Evolutionary conservation across 2,113 vertebrate genomes (phyloP).

Genomic region (Heloderma charlesbogerti): DNA sequence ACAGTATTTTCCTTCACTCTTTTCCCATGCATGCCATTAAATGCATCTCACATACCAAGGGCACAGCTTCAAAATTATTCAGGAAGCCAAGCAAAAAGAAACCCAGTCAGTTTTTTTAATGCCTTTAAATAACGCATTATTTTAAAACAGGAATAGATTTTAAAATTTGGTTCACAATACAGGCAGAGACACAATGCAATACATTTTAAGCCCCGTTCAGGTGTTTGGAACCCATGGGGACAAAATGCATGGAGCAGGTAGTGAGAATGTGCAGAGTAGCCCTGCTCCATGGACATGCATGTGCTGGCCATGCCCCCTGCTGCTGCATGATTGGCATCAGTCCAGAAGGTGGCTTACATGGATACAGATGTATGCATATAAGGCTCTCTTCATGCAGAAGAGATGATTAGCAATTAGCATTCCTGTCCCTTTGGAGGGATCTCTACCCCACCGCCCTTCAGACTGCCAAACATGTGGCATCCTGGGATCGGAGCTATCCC

Average conservation of each 20-base stretch:
- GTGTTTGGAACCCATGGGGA: background rate
- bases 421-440: background rate
- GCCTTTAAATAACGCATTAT: background rate
- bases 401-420: background rate
- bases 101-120: rapidly evolving
- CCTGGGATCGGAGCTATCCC: background rate
- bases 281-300: background rate
- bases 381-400: no score
- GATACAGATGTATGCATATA: background rate
- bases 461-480: background rate
- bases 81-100: constrained; percentile 13
- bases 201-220: background rate
- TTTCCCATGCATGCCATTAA: background rate
- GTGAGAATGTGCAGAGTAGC: background rate
- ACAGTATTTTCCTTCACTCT: background rate
- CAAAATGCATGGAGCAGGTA: background rate
- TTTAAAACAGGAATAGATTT: background rate
- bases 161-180: background rate
- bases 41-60: constrained; percentile 28
- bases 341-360: background rate
- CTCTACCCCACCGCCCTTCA: background rate
- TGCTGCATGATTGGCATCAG: background rate
- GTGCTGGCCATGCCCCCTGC: background rate
- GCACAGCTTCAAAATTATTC: constrained; percentile 29
- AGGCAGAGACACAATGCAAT: background rate